Conservation (phyloP, 2,797 vertebrate genomes). For the Hippocampus kuda region DNA sequence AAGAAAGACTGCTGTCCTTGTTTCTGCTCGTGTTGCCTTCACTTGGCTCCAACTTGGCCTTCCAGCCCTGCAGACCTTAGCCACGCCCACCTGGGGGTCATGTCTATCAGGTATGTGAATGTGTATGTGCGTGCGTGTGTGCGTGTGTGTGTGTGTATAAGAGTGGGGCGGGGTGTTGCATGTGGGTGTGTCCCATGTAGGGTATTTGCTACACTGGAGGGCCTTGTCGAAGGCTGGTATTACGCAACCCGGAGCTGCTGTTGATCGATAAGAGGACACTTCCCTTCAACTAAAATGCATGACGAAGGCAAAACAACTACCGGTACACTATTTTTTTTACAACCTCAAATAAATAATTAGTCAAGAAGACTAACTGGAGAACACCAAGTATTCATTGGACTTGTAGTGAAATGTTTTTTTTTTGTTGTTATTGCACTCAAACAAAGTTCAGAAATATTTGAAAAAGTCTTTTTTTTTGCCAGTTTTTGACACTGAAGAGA, state of each 20-base stretch:
- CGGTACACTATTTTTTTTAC: not conserved
- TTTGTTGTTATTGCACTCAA: not conserved
- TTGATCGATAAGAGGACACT: not conserved
- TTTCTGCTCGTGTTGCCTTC: not conserved
- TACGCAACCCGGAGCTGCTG: not conserved
- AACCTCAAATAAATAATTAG: not conserved
- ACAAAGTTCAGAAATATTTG: not conserved
- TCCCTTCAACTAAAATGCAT: not conserved
- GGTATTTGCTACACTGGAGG: not conserved
- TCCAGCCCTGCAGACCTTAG: slow-evolving; percentile 6
- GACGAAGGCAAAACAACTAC: not conserved
- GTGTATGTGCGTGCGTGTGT: slow-evolving; percentile 10
- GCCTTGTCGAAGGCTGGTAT: not conserved
- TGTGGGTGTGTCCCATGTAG: not conserved
- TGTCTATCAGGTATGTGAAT: slow-evolving; percentile 20
- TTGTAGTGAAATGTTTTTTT: too few relatives aligned
- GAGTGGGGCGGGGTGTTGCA: too few relatives aligned
- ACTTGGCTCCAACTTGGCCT: slow-evolving; percentile 5
- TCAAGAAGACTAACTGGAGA: not conserved
- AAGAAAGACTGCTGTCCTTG: not conserved
- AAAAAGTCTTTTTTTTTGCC: not conserved
- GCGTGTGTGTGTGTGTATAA: slow-evolving; percentile 7
- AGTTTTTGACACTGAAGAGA: not conserved
- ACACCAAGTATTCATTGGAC: not conserved
- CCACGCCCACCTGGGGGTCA: slow-evolving; percentile 16